A percentile compares a stretch with the other conserved stretches of the same genome.
Conservation (phyloP, 2,888 invertebrate genomes). For the Dioctria rufipes region DNA sequence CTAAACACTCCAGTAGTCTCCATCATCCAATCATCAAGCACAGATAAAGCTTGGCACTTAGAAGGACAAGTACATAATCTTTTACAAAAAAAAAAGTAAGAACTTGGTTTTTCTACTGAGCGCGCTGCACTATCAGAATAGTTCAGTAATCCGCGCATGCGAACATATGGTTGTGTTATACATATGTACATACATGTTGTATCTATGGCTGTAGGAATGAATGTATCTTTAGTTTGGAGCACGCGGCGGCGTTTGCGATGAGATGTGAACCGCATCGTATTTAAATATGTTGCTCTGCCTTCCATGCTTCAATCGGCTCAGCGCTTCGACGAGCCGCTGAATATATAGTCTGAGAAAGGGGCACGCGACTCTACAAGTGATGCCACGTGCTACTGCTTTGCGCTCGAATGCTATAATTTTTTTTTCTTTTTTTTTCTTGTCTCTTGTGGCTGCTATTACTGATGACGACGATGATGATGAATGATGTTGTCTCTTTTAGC, state of each 20-base stretch:
- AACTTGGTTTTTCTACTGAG: too few species aligned
- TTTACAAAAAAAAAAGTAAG: too few species aligned
- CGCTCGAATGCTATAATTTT: conserved; percentile 26
- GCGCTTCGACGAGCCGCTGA: background rate
- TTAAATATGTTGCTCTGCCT: conserved; percentile 3
- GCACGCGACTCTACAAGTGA: conserved; percentile 34
- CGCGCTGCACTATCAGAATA: too few species aligned
- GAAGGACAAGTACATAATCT: too few species aligned
- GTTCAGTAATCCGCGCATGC: too few species aligned
- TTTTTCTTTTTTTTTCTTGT: background rate
- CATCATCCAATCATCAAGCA: too few species aligned
- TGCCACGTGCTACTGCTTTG: conserved; percentile 38
- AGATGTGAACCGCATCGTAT: conserved; percentile 12
- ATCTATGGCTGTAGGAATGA: too few species aligned
- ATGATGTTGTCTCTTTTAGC: background rate
- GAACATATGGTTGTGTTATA: too few species aligned
- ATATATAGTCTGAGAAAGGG: conserved; percentile 13
- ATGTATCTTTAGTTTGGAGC: too few species aligned
- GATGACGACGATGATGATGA: background rate
- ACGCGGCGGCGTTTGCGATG: background rate
- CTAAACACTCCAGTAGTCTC: background rate
- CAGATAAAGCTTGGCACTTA: too few species aligned
- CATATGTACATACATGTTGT: too few species aligned
- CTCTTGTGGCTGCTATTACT: background rate
- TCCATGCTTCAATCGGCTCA: conserved; percentile 17